These are phyloP conservation scores for Anabacerthia variegaticeps DNA, from an alignment of 2,797 vertebrate genomes.

Conservation along the genomic window DNA sequence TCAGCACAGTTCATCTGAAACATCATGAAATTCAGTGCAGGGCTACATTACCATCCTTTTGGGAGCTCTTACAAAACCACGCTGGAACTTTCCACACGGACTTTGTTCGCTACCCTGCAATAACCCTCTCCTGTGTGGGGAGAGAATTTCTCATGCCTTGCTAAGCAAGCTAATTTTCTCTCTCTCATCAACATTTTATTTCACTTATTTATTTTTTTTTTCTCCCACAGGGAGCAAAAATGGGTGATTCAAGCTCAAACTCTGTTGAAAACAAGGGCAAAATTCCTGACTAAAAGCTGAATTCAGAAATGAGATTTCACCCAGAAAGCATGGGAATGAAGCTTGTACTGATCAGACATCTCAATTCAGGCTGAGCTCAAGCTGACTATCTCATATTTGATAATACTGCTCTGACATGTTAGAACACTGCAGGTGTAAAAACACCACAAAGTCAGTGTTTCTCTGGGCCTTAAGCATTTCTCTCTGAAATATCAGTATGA, in stretches of 20 bases:
- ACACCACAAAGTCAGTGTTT: background rate
- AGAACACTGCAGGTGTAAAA: background rate
- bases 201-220: background rate
- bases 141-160: background rate
- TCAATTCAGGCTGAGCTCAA: background rate
- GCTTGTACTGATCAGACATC: background rate
- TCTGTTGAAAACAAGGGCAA: background rate
- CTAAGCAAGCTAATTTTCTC: background rate
- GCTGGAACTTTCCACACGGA: background rate
- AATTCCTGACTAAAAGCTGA: background rate
- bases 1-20: background rate
- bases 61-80: background rate
- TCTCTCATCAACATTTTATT: background rate
- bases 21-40: background rate
- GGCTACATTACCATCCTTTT: background rate
- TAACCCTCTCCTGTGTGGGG: background rate
- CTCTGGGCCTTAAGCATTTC: background rate
- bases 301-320: background rate
- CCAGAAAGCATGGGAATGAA: background rate
- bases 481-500: background rate
- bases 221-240: background rate
- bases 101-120: background rate
- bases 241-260: background rate
- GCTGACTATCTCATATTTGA: background rate
- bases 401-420: background rate